Evolutionary conservation across 2,888 invertebrate genomes (phyloP).

Genomic region (Reticulitermes lucifugus): DNA sequence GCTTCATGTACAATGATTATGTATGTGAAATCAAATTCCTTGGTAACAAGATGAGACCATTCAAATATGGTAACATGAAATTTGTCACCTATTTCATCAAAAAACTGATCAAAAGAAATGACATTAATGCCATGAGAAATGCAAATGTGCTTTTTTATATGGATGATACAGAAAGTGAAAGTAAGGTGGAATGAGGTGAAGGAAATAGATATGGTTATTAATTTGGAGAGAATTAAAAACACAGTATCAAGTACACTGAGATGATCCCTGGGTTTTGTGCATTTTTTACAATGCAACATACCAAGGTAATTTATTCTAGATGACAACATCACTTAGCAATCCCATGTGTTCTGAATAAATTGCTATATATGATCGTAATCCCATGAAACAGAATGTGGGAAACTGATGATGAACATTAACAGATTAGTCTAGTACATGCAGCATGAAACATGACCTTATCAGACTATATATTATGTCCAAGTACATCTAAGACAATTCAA

Average conservation of each 20-base stretch:
- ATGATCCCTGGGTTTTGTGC: neutral
- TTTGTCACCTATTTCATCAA: neutral
- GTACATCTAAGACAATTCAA: constrained; percentile 32
- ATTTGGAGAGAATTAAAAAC: constrained; percentile 14
- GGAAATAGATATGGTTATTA: constrained; percentile 11
- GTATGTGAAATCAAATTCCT: neutral
- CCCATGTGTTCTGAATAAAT: constrained; percentile 3
- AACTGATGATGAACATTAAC: constrained; percentile 23
- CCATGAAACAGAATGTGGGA: constrained; percentile 18
- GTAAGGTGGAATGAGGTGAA: constrained; percentile 32
- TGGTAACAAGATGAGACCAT: constrained; percentile 4
- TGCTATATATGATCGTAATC: neutral
- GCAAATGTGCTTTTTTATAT: neutral
- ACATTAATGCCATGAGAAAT: neutral
- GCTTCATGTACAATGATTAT: constrained; percentile 7
- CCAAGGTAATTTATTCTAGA: constrained; percentile 28
- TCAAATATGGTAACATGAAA: neutral
- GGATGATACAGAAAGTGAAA: constrained; percentile 13
- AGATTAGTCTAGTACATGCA: constrained; percentile 22
- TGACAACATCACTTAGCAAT: constrained; percentile 1
- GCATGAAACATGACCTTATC: constrained; percentile 26
- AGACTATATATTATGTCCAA: constrained; percentile 13
- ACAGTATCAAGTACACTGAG: neutral
- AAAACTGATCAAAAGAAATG: neutral
- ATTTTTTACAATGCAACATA: neutral